Conservation (phyloP, 64 coral and sea anemone species). For the Platygyra sinensis region DNA sequence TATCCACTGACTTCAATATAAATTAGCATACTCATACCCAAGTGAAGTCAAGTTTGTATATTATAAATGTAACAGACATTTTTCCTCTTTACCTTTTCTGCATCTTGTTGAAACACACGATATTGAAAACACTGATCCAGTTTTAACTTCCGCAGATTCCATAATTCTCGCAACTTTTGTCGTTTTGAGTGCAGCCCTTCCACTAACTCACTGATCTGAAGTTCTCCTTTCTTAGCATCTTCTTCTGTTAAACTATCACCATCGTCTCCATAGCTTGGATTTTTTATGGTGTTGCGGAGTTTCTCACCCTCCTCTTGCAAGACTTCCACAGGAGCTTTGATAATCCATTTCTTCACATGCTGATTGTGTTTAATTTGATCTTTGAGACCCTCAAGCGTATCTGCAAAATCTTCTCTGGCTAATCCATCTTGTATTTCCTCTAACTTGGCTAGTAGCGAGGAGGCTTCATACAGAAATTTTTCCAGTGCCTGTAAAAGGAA, state of each 20-base stretch:
- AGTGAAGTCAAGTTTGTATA: not conserved
- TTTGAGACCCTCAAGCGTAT: conserved; percentile 84
- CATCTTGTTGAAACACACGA: conserved; percentile 86
- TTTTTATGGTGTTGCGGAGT: conserved; percentile 63
- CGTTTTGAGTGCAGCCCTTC: conserved; percentile 87
- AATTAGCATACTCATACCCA: too few relatives aligned
- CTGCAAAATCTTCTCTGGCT: conserved; percentile 77
- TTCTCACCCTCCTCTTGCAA: conserved; percentile 91
- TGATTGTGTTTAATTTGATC: conserved; percentile 97
- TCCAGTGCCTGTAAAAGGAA: conserved; percentile 85
- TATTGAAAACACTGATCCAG: conserved; percentile 96
- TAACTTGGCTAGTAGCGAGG: conserved; percentile 93
- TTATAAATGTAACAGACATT: not conserved
- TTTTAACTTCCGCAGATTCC: conserved; percentile 91
- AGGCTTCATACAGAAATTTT: conserved; percentile 98
- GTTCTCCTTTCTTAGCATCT: conserved; percentile 86
- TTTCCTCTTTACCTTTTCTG: conserved; percentile 68
- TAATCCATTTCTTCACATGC: conserved; percentile 98
- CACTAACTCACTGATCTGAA: conserved; percentile 84
- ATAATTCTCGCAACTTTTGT: conserved; percentile 91
- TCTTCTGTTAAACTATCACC: conserved; percentile 70
- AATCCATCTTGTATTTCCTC: conserved; percentile 98
- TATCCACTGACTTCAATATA: too few relatives aligned
- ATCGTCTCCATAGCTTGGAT: conserved; percentile 68
- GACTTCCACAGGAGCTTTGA: conserved; percentile 94